Conservation (phyloP, 1,140 invertebrate genomes). For the Diabrotica virgifera region DNA sequence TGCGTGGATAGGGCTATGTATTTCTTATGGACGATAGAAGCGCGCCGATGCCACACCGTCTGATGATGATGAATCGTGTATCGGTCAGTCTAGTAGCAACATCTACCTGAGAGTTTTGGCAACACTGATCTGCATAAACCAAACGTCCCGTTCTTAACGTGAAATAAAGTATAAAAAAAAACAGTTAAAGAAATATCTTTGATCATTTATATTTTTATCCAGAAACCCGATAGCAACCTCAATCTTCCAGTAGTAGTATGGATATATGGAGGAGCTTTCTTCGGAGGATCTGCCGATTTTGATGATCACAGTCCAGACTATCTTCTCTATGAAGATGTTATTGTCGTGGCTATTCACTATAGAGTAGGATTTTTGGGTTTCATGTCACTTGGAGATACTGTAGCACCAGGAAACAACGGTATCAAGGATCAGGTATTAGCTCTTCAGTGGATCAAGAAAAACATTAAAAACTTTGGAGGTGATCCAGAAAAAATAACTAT, state of each 20-base stretch:
- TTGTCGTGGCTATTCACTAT: constrained; percentile 70
- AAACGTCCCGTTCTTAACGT: no score
- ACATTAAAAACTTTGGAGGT: constrained; percentile 69
- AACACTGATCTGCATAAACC: no score
- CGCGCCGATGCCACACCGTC: no score
- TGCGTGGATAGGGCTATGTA: no score
- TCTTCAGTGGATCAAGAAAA: constrained; percentile 66
- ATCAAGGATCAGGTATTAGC: constrained; percentile 71
- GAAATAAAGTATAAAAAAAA: no score
- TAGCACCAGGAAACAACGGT: constrained; percentile 64
- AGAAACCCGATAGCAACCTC: constrained; percentile 9
- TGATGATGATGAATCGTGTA: no score
- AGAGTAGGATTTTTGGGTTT: constrained; percentile 62
- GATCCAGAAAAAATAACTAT: constrained; percentile 67
- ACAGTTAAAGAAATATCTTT: no score
- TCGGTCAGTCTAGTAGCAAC: no score
- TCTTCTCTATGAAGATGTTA: constrained; percentile 61
- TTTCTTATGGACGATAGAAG: no score
- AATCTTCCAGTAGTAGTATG: constrained; percentile 52
- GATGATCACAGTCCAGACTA: constrained; percentile 64
- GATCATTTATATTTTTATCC: no score
- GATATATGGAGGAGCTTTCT: constrained; percentile 73
- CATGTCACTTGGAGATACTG: constrained; percentile 47
- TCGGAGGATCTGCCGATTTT: constrained; percentile 58
- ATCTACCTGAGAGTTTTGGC: no score